These are phyloP conservation scores for Mergus octosetaceus DNA, from an alignment of 2,797 vertebrate species.

Conservation along the genomic window DNA sequence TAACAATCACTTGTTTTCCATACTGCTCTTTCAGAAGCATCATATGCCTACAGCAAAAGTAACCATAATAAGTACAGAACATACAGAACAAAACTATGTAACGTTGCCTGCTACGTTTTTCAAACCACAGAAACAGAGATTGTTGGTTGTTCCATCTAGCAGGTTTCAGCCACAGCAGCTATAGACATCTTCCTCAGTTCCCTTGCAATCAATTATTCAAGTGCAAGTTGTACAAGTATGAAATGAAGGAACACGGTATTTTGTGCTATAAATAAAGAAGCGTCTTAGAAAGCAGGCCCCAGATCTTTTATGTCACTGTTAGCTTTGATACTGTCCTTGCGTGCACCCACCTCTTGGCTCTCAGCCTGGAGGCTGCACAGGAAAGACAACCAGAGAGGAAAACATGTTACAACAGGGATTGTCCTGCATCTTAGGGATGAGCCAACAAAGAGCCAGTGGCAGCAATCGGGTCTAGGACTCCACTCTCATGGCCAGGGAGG, in stretches of 20 bases:
- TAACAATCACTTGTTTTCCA: constrained; percentile 84
- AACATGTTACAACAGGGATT: background rate
- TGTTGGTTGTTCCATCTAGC: background rate
- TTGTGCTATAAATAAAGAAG: background rate
- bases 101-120: background rate
- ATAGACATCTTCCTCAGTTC: background rate
- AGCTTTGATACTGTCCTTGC: background rate
- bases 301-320: background rate
- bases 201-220: background rate
- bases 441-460: background rate
- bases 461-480: background rate
- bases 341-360: background rate
- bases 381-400: background rate
- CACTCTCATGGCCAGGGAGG: background rate
- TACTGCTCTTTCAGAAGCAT: constrained; percentile 84
- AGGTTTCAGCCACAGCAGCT: background rate
- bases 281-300: background rate
- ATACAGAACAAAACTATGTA: background rate
- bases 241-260: background rate
- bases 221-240: background rate
- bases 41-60: constrained; percentile 79
- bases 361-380: background rate
- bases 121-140: background rate
- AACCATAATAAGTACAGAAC: background rate
- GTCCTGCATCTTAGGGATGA: background rate